A percentile compares a stretch with the other conserved stretches of the same genome.
These are phyloP conservation scores for Chromobotia macracanthus DNA, from an alignment of 2,797 vertebrate genomes.

Conservation along the genomic window DNA sequence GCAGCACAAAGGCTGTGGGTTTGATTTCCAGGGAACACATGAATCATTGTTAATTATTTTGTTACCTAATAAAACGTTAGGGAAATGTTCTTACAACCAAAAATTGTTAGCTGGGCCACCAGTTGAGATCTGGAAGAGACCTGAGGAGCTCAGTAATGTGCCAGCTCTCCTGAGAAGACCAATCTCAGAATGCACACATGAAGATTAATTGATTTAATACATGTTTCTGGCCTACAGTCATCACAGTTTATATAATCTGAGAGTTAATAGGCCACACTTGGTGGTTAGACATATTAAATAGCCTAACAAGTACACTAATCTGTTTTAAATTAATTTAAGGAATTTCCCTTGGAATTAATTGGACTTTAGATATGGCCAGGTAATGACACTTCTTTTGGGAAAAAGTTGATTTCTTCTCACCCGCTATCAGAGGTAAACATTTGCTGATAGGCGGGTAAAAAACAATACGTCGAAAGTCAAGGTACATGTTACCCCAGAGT, in stretches of 20 bases:
- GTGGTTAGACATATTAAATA: slow-evolving; percentile 54
- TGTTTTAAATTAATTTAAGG: slow-evolving; percentile 53
- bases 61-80: too few species aligned
- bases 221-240: slow-evolving; percentile 50
- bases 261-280: slow-evolving; percentile 50
- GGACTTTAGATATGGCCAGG: slow-evolving; percentile 53
- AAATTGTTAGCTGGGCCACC: neutral
- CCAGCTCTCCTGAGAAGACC: slow-evolving; percentile 44
- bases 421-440: slow-evolving; percentile 57
- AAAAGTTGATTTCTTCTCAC: slow-evolving; percentile 48
- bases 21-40: too few species aligned
- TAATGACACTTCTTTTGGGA: slow-evolving; percentile 53
- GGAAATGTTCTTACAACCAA: too few species aligned
- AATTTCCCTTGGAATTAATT: slow-evolving; percentile 38
- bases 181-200: slow-evolving; percentile 27
- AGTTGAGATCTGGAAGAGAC: neutral
- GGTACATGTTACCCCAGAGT: slow-evolving; percentile 63
- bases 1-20: too few species aligned
- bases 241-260: slow-evolving; percentile 27
- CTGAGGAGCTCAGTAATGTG: slow-evolving; percentile 28
- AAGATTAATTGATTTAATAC: slow-evolving; percentile 57
- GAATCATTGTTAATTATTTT: too few species aligned
- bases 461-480: slow-evolving; percentile 60
- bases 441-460: slow-evolving; percentile 48
- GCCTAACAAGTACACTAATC: slow-evolving; percentile 51